These are phyloP conservation scores for Drosophila anomalata DNA, from an alignment of 2,888 invertebrate species.

Conservation along the genomic window DNA sequence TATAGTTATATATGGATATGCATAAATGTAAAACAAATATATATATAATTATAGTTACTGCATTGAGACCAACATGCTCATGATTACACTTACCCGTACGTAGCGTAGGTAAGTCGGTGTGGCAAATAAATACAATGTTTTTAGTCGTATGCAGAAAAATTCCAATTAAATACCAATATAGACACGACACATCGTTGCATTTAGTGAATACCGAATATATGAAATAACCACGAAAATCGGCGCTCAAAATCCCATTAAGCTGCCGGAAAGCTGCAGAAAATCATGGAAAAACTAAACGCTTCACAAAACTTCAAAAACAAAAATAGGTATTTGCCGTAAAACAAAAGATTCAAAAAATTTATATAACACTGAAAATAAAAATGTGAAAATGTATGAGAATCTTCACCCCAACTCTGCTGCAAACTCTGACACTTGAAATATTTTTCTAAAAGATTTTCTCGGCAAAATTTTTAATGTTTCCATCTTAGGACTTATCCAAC, in stretches of 20 bases:
- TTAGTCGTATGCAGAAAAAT: constrained; percentile 46
- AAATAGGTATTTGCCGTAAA: constrained; percentile 37
- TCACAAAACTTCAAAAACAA: constrained; percentile 55
- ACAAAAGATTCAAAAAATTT: background rate
- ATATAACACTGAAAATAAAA: constrained; percentile 3
- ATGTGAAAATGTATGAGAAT: constrained; percentile 25
- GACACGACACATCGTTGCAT: constrained; percentile 20
- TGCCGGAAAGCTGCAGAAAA: constrained; percentile 46
- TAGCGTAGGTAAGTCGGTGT: constrained; percentile 72
- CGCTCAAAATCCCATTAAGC: constrained; percentile 12
- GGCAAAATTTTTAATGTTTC: constrained; percentile 65
- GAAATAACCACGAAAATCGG: constrained; percentile 10
- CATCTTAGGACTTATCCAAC: constrained; percentile 49
- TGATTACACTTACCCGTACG: constrained; percentile 45
- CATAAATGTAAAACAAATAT: constrained; percentile 40
- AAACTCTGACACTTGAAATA: constrained; percentile 49
- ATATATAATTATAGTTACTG: constrained; percentile 53
- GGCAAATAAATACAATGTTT: constrained; percentile 63
- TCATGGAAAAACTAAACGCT: constrained; percentile 73
- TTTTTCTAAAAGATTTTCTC: constrained; percentile 73
- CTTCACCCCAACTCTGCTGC: constrained; percentile 25
- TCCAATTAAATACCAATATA: constrained; percentile 10
- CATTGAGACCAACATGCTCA: constrained; percentile 69
- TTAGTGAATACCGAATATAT: constrained; percentile 20
- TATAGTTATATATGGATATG: constrained; percentile 42